These are phyloP conservation scores for Hymenopus coronatus DNA, from an alignment of 2,888 invertebrate species.

Conservation along the genomic window DNA sequence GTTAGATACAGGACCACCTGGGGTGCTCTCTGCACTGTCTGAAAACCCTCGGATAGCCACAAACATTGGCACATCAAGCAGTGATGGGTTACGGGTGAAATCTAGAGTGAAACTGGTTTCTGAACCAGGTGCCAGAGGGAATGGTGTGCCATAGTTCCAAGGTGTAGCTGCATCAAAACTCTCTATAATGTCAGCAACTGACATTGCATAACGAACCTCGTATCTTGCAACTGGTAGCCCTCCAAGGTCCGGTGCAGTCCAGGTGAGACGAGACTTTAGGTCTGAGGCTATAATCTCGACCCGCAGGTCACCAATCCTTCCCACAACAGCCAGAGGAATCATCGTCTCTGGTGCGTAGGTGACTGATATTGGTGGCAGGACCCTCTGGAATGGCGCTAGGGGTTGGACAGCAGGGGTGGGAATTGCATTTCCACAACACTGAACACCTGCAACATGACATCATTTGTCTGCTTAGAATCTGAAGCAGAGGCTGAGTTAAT, in stretches of 20 bases:
- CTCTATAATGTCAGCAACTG: slow-evolving; percentile 43
- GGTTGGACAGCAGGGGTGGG: slow-evolving; percentile 50
- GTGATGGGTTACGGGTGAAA: slow-evolving; percentile 48
- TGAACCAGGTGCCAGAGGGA: slow-evolving; percentile 53
- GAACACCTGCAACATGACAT: slow-evolving; percentile 41
- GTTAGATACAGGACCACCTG: slow-evolving; percentile 54
- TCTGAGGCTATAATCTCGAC: slow-evolving; percentile 50
- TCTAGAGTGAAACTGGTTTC: slow-evolving; percentile 52
- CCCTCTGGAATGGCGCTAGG: slow-evolving; percentile 53
- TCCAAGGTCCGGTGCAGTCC: slow-evolving; percentile 61
- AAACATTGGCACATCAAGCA: slow-evolving; percentile 53
- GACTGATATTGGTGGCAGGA: slow-evolving; percentile 51
- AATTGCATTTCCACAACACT: slow-evolving; percentile 56
- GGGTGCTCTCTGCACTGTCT: slow-evolving; percentile 43
- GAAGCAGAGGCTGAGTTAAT: no score
- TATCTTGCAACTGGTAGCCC: slow-evolving; percentile 52
- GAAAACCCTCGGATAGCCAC: slow-evolving; percentile 54
- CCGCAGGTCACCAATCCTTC: slow-evolving; percentile 56
- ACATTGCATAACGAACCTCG: slow-evolving; percentile 45
- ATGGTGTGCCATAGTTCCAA: slow-evolving; percentile 50
- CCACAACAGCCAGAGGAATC: slow-evolving; percentile 45
- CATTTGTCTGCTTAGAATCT: background rate
- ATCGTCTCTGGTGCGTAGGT: slow-evolving; percentile 46
- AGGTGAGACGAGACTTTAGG: slow-evolving; percentile 52
- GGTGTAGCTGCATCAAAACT: slow-evolving; percentile 48